Evolutionary conservation across 1,140 invertebrate species (phyloP).

Genomic region (Panagrolaimus sp.): DNA sequence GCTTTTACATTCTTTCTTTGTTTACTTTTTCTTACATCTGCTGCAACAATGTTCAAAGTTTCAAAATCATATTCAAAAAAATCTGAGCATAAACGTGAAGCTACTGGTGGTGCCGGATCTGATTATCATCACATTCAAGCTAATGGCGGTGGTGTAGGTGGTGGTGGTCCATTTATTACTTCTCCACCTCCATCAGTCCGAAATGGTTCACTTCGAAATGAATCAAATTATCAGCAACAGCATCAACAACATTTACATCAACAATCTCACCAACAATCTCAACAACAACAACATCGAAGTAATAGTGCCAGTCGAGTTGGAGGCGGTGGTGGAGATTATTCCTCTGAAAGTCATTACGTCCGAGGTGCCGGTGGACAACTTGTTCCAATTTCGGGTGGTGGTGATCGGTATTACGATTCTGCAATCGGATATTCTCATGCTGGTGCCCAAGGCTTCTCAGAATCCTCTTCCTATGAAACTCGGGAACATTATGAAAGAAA

Average conservation of each 20-base stretch:
- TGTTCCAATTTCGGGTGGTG: slow-evolving; percentile 8
- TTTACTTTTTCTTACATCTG: slow-evolving; percentile 24
- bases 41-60: slow-evolving; percentile 52
- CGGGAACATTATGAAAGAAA: slow-evolving; percentile 57
- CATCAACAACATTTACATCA: background rate
- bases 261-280: no score
- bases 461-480: slow-evolving; percentile 54
- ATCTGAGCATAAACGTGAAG: slow-evolving; percentile 54
- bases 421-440: background rate
- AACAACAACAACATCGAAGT: slow-evolving; percentile 23
- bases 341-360: slow-evolving; percentile 9
- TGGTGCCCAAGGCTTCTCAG: slow-evolving; percentile 48
- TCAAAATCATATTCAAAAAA: slow-evolving; percentile 48
- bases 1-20: slow-evolving; percentile 1
- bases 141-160: no score
- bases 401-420: slow-evolving; percentile 6
- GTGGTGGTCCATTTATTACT: slow-evolving; percentile 23
- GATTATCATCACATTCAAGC: slow-evolving; percentile 25
- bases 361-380: slow-evolving; percentile 18
- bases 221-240: background rate
- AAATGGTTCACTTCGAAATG: slow-evolving; percentile 16
- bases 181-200: slow-evolving; percentile 34
- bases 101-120: slow-evolving; percentile 11
- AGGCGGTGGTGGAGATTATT: slow-evolving; percentile 12
- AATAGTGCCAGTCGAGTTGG: slow-evolving; percentile 13